These are phyloP conservation scores for Chamaea fasciata DNA, from an alignment of 2,113 vertebrate genomes.

Conservation along the genomic window DNA sequence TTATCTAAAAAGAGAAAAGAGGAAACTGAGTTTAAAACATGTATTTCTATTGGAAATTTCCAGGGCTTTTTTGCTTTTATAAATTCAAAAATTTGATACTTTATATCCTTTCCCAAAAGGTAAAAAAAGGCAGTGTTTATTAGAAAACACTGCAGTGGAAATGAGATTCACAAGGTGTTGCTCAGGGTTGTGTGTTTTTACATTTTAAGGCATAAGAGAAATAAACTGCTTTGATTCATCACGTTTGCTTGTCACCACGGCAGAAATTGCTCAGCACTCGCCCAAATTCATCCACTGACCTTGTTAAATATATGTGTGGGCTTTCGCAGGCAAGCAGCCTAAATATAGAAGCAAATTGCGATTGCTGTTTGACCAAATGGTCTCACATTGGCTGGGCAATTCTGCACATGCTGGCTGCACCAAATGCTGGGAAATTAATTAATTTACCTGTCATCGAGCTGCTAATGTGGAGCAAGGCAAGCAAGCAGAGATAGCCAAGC, in stretches of 20 bases:
- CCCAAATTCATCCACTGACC: background rate
- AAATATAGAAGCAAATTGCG: slow-evolving; percentile 11
- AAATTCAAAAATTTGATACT: background rate
- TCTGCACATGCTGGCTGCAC: background rate
- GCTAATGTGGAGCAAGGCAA: background rate
- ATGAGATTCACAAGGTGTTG: background rate
- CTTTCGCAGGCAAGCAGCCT: background rate
- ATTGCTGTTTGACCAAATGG: background rate
- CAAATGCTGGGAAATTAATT: background rate
- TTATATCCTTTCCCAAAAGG: background rate
- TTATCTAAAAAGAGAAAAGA: background rate
- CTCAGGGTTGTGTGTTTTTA: background rate
- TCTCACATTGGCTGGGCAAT: background rate
- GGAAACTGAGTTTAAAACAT: background rate
- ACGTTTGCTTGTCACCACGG: fast-evolving
- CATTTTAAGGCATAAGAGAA: background rate
- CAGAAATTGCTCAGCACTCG: background rate
- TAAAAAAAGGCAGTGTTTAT: background rate
- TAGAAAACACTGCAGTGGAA: background rate
- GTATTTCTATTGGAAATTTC: background rate
- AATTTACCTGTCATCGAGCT: background rate
- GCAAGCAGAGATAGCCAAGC: background rate
- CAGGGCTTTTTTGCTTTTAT: background rate
- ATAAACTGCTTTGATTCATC: background rate
- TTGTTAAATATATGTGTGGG: background rate